phyloP scores from a whole-genome alignment of 2,888 invertebrate species.

The Tortrix viridana region DNA sequence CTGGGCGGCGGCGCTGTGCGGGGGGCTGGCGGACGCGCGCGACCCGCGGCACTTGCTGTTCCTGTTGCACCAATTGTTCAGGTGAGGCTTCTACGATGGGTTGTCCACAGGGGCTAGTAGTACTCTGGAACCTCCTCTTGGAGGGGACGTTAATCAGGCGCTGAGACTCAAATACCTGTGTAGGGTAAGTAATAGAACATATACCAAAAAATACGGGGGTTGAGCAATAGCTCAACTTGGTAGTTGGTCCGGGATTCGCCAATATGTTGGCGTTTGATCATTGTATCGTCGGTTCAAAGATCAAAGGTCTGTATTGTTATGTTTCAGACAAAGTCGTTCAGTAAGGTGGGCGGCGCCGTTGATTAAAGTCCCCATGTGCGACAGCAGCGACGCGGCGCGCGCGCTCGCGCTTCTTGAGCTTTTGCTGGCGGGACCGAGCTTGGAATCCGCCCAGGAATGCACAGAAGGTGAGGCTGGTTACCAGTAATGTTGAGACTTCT shows the following conservation, averaged over 20 bases:
- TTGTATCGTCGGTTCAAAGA: background rate
- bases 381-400: conserved; percentile 56
- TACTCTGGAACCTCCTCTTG: no score
- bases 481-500: no score
- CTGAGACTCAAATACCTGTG: no score
- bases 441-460: conserved; percentile 67
- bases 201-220: no score
- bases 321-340: conserved; percentile 66
- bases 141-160: no score
- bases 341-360: conserved; percentile 69
- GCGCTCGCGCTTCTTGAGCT: conserved; percentile 62
- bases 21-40: conserved; percentile 56
- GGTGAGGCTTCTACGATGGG: no score
- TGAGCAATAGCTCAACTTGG: no score
- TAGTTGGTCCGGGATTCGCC: no score
- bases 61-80: conserved; percentile 69
- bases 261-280: background rate
- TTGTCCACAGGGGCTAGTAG: no score
- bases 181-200: no score
- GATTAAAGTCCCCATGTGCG: conserved; percentile 53
- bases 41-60: conserved; percentile 66
- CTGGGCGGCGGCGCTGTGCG: conserved; percentile 65
- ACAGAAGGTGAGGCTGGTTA: conserved; percentile 59
- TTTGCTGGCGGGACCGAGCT: conserved; percentile 55
- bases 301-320: no score